Base-by-base conservation (phyloP, 2,888 invertebrate species). In the Blera fallax region DNA sequence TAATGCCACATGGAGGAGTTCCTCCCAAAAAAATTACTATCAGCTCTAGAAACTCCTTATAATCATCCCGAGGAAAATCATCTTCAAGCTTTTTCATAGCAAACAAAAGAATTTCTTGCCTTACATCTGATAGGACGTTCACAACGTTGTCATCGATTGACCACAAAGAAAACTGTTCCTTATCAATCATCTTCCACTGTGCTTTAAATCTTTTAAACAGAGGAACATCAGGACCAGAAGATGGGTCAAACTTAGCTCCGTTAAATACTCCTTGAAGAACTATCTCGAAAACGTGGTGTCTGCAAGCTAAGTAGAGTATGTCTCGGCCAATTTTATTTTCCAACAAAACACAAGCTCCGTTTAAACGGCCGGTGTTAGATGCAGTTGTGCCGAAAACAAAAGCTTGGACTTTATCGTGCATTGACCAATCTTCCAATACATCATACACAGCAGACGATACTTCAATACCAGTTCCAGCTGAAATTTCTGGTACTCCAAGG, bases 391-490 rank as follows among this genome's bases (percentile, higher is more conserved):
- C n/a, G n/a, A n/a, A n/a, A n/a, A n/a, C n/a, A n/a, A n/a, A n/a
- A n/a, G n/a, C n/a, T n/a, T n/a, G n/a, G n/a, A n/a, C n/a, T n/a
- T n/a, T n/a, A n/a, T n/a, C n/a, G n/a, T n/a, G n/a, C n/a, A n/a
- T n/a, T n/a, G n/a, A n/a, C n/a, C n/a, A n/a, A n/a, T 70, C 34
- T 58, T 60, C 50, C 14, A 72, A 72, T 18, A 48, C 3, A 6
- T 69, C 69, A 18, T 69, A 32, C 21, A 45, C 60, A 1, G 58
- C 27, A 50, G 32, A 72, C 4, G 60, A 72, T 24, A 60, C 60
- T 34, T 72, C 60, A 37, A 58, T 58, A 18, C 70, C 56, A 70
- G 56, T 70, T 32, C 56, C 43, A 70, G 45, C 56, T 70, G 70
- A 48, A 72, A 60, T 32, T 48, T 72, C 45, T 32, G 45, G 45